These are phyloP conservation scores for Nothoprocta perdicaria DNA, from an alignment of 2,113 vertebrate genomes.

Conservation along the genomic window DNA sequence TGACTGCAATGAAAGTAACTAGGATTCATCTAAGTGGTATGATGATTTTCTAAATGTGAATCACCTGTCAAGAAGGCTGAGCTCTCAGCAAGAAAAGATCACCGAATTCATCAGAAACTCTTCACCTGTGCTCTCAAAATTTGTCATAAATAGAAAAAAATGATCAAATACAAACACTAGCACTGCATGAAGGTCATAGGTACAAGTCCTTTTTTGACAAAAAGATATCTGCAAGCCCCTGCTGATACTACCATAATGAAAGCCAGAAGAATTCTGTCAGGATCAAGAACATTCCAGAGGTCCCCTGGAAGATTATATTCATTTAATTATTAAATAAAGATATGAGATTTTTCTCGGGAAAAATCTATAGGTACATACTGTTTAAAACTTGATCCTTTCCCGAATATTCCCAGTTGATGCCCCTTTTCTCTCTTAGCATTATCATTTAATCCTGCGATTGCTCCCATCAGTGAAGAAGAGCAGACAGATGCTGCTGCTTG, in stretches of 20 bases:
- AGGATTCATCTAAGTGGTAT: neutral
- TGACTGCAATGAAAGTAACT: neutral
- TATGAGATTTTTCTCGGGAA: neutral
- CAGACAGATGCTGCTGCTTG: neutral
- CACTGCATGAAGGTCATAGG: slow-evolving; percentile 16
- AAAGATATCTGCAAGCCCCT: neutral
- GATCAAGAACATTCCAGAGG: neutral
- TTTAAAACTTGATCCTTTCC: neutral
- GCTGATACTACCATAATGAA: neutral
- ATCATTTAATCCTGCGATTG: neutral
- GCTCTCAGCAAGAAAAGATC: neutral
- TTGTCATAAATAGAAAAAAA: neutral
- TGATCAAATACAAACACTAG: neutral
- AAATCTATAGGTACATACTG: neutral
- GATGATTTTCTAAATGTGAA: neutral
- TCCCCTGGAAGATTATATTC: neutral
- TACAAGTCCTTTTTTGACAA: neutral
- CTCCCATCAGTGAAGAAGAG: neutral
- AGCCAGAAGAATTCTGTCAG: slow-evolving; percentile 1
- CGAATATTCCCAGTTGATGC: neutral
- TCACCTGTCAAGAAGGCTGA: neutral
- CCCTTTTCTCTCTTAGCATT: neutral
- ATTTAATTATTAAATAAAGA: neutral
- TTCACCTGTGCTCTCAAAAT: neutral
- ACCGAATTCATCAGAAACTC: neutral